A percentile compares a stretch with the other conserved stretches of the same genome.
Conservation (phyloP, 2,888 invertebrate species). For the Hymenopus coronatus region DNA sequence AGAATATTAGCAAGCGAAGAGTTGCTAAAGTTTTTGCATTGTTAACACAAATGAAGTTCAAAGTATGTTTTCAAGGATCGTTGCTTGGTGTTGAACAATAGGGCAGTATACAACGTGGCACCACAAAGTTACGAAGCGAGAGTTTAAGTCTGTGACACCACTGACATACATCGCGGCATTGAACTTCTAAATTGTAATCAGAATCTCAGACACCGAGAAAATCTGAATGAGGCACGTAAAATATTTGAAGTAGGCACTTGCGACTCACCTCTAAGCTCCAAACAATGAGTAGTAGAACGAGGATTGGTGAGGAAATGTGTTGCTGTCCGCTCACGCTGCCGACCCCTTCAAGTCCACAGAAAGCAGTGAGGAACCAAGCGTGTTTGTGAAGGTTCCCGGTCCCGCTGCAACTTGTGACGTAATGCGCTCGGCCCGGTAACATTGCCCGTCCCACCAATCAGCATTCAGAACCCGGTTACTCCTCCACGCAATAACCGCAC, state of each 20-base stretch:
- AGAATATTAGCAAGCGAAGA: no score
- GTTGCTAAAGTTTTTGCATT: no score
- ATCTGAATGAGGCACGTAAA: background rate
- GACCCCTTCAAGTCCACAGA: background rate
- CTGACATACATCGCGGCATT: background rate
- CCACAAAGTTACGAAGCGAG: background rate
- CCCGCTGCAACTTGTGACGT: slow-evolving; percentile 19
- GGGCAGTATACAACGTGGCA: background rate
- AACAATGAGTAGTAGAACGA: background rate
- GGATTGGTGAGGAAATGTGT: background rate
- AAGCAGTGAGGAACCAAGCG: background rate
- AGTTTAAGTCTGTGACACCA: background rate
- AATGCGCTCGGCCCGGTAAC: slow-evolving; percentile 7
- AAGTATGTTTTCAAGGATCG: no score
- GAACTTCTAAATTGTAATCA: background rate
- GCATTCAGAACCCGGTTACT: background rate
- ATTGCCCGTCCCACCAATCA: slow-evolving; percentile 16
- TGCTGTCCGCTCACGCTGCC: background rate
- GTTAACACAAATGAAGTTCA: no score
- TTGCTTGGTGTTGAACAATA: background rate
- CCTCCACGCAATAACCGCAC: slow-evolving; percentile 15
- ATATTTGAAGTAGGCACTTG: background rate
- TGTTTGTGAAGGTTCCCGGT: background rate
- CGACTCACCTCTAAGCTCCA: background rate
- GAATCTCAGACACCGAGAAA: background rate